Percentiles rank a stretch among this genome's conserved stretches.
Evolutionary conservation across 2,113 vertebrate genomes (phyloP).

Genomic region (Phaethon lepturus): DNA sequence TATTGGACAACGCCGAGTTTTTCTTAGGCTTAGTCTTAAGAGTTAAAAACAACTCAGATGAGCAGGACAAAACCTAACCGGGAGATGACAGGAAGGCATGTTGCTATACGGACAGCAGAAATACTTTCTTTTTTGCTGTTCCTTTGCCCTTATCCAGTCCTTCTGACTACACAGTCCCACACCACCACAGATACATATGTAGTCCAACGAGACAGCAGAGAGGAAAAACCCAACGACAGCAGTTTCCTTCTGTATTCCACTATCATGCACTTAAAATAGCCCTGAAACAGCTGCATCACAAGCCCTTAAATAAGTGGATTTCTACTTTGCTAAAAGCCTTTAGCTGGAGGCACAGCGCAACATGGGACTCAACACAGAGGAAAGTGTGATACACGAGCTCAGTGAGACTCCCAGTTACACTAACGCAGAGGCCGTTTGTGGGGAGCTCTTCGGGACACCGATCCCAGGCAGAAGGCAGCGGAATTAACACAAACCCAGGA

Average conservation of each 20-base stretch:
- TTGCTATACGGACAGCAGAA: fast-evolving
- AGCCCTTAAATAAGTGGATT: neutral
- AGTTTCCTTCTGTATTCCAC: slow-evolving; percentile 18
- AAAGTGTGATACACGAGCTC: fast-evolving
- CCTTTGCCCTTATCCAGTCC: neutral
- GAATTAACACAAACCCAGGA: neutral
- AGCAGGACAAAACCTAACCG: neutral
- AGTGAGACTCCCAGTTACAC: fast-evolving
- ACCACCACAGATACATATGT: neutral
- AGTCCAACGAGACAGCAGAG: neutral
- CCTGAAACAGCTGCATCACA: neutral
- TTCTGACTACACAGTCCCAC: neutral
- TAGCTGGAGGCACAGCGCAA: neutral
- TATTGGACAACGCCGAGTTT: fast-evolving
- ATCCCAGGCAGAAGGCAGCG: fast-evolving
- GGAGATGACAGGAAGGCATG: neutral
- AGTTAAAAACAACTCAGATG: fast-evolving
- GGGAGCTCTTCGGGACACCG: neutral
- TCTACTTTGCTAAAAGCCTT: neutral
- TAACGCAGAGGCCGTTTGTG: neutral
- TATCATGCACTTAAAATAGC: slow-evolving; percentile 27
- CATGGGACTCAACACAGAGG: fast-evolving
- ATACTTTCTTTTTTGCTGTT: fast-evolving
- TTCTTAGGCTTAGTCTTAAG: too few species aligned
- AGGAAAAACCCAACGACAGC: neutral